Evolutionary conservation across 2,797 vertebrate species (phyloP), one percentile per base, ranked within the genome.

Genomic region (Merluccius polli): DNA sequence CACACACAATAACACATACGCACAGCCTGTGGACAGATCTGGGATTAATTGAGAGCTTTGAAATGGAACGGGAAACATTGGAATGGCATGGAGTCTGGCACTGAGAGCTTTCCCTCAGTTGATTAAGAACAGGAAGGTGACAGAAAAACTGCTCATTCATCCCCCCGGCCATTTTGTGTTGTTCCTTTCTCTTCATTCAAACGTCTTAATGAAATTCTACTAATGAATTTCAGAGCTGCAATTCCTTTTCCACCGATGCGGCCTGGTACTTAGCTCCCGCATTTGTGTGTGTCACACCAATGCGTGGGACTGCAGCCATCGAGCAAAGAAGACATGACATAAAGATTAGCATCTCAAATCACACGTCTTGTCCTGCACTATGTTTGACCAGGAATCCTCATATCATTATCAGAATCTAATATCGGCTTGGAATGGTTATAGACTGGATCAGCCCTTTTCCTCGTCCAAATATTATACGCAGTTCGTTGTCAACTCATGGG

Each of bases 41-140:
- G 80, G 83, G 75, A 73, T 85, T 85, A 85, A 87, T 83, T 82
- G 79, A 0, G 44, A 76, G 77, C 79, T 80, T 82, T 35, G 27
- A 73, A 77, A 73, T 73, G 74, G 63, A 83, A 77, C 72, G 80
- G 84, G 81, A 73, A 89, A 88, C 86, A 85, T 75, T 87, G 85
- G 85, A 86, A 76, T 89, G 85, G 89, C 82, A 80, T 41, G 70
- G 82, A 80, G 81, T 80, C 78, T 89, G 86, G 85, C 86, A 83
- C 78, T 3, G 71, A 1, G 71, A 78, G 77, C 72, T 82, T 84
- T 82, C 78, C 75, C 80, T 82, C 81, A 75, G 74, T 80, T 82
- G 78, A 86, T 85, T 85, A 85, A 86, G 79, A 78, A 70, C 76
- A 79, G 79, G 83, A 80, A 84, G 82, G 82, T 85, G 78, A 88